Conservation (phyloP, 2,797 vertebrate species). For the Gallinago solitaria region DNA sequence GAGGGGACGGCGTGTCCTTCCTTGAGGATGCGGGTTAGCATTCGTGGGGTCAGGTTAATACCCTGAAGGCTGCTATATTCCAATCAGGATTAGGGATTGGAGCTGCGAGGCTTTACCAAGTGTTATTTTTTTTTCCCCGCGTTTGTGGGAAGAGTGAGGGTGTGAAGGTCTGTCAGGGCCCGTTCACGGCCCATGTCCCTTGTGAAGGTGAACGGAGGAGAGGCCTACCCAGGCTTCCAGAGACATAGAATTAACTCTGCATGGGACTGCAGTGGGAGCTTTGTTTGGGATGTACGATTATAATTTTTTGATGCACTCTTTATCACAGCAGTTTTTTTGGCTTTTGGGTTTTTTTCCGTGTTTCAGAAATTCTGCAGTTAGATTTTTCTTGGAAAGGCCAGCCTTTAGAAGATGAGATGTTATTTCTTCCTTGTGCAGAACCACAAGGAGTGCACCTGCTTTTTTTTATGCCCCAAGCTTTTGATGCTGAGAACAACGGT, state of each 20-base stretch:
- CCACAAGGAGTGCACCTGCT: fast-evolving
- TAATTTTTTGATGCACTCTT: fast-evolving
- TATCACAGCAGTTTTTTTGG: fast-evolving
- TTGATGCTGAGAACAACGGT: fast-evolving
- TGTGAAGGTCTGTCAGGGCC: fast-evolving
- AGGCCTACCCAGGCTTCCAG: background rate
- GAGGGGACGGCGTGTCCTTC: background rate
- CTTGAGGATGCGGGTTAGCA: fast-evolving
- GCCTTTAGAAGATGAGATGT: fast-evolving
- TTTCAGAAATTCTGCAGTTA: background rate
- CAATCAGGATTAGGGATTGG: background rate
- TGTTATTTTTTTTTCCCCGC: fast-evolving
- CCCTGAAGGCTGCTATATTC: fast-evolving
- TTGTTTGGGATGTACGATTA: fast-evolving
- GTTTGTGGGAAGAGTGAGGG: background rate
- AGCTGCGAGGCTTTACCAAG: fast-evolving
- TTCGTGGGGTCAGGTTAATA: fast-evolving
- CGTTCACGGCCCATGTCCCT: fast-evolving
- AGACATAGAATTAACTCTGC: fast-evolving
- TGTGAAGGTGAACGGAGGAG: background rate
- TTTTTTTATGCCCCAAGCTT: fast-evolving
- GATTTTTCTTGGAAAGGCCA: background rate
- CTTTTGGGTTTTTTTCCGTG: too few relatives aligned
- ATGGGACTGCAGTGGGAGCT: fast-evolving
- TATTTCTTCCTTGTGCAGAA: background rate